A percentile compares a stretch with the other conserved stretches of the same genome.
These are phyloP conservation scores for Eilema depressum DNA, from an alignment of 2,888 invertebrate species.

Conservation along the genomic window DNA sequence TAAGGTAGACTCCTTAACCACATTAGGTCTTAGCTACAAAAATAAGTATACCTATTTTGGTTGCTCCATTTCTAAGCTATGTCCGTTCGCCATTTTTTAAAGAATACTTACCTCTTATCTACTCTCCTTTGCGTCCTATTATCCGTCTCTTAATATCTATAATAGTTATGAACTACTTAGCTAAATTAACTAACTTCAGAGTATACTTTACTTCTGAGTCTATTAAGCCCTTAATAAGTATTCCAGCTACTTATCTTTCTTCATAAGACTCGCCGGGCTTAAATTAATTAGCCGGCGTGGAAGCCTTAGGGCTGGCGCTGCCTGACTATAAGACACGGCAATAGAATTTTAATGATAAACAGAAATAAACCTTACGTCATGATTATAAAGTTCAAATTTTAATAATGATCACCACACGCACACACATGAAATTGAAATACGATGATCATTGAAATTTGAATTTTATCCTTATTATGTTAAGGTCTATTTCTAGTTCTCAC, in stretches of 20 bases:
- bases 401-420: not conserved
- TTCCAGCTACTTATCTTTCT: slow-evolving; percentile 5
- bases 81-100: not conserved
- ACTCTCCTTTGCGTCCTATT: not conserved
- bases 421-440: not conserved
- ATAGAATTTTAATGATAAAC: not conserved
- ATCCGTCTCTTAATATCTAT: not conserved
- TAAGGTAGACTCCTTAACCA: not conserved
- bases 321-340: not conserved
- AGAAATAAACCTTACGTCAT: not conserved
- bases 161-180: not conserved
- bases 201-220: not conserved
- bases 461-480: not conserved
- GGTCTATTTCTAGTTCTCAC: not conserved
- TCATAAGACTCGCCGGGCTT: slow-evolving; percentile 7
- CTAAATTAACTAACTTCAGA: not conserved
- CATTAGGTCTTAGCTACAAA: no score
- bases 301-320: not conserved
- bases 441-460: not conserved
- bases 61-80: no score
- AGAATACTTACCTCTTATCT: not conserved
- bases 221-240: not conserved
- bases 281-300: not conserved
- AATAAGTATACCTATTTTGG: no score
- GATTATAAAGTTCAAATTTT: not conserved